Conservation (phyloP, 2,113 vertebrate species). For the Bos taurus region DNA sequence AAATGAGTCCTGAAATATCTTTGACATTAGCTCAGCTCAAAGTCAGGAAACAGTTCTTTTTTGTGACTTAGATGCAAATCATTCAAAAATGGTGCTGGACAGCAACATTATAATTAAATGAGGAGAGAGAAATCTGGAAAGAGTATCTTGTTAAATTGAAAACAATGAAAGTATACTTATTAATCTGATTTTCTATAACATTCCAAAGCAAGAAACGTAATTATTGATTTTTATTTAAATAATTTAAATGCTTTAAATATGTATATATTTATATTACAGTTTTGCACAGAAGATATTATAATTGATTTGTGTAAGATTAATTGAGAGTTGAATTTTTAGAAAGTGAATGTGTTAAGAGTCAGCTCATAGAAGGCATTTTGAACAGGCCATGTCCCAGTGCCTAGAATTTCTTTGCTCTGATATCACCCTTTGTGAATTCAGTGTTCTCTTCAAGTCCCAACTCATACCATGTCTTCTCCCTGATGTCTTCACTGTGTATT, state of each 20-base stretch:
- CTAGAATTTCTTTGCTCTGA: neutral
- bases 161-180: neutral
- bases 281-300: neutral
- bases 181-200: neutral
- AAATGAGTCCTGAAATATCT: neutral
- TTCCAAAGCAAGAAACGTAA: neutral
- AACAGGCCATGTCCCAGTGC: neutral
- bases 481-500: neutral
- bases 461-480: neutral
- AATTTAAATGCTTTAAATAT: neutral
- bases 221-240: neutral
- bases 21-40: neutral
- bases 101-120: neutral
- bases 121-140: neutral
- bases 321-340: neutral
- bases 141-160: neutral
- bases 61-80: neutral
- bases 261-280: neutral
- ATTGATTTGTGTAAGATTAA: neutral
- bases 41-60: constrained; percentile 22
- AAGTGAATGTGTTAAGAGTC: neutral
- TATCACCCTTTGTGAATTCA: neutral
- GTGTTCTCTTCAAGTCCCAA: neutral
- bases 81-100: neutral
- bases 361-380: neutral